Conservation (phyloP, 2,888 invertebrate genomes). For the Orchestes rusci region DNA sequence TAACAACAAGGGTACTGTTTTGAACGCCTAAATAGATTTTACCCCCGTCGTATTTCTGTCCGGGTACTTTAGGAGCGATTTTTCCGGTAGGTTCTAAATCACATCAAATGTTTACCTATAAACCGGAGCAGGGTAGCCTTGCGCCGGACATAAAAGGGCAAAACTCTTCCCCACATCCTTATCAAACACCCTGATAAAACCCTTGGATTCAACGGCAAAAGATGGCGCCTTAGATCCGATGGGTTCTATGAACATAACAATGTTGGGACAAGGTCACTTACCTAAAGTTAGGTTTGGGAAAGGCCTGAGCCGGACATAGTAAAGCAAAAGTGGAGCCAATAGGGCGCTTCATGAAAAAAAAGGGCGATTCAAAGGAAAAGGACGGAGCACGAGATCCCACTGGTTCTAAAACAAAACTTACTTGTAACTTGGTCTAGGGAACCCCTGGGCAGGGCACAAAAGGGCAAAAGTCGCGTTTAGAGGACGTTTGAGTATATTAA, state of each 20-base stretch:
- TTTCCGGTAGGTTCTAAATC: conserved; percentile 56
- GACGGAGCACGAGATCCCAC: conserved; percentile 50
- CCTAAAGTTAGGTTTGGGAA: conserved; percentile 59
- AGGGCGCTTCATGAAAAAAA: conserved; percentile 43
- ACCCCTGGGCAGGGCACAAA: conserved; percentile 72
- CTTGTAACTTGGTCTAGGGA: conserved; percentile 44
- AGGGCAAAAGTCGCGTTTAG: conserved; percentile 57
- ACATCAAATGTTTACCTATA: conserved; percentile 50
- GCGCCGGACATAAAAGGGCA: conserved; percentile 49
- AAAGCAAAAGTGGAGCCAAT: conserved; percentile 58
- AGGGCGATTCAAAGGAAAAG: conserved; percentile 44
- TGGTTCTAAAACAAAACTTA: conserved; percentile 37
- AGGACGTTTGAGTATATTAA: conserved; percentile 43
- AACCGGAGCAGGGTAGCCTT: conserved; percentile 55
- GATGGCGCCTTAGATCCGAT: conserved; percentile 50
- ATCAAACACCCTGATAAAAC: conserved; percentile 41
- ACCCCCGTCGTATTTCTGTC: conserved; percentile 49
- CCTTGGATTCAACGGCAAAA: conserved; percentile 44
- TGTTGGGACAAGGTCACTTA: conserved; percentile 37
- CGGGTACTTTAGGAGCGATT: conserved; percentile 53
- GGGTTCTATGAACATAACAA: conserved; percentile 42
- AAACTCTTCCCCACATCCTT: conserved; percentile 41
- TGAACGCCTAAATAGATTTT: conserved; percentile 51
- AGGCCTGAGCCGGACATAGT: conserved; percentile 72
- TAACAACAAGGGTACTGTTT: conserved; percentile 51